Conservation (phyloP, 2,888 invertebrate genomes). For the Microctonus hyperodae region DNA sequence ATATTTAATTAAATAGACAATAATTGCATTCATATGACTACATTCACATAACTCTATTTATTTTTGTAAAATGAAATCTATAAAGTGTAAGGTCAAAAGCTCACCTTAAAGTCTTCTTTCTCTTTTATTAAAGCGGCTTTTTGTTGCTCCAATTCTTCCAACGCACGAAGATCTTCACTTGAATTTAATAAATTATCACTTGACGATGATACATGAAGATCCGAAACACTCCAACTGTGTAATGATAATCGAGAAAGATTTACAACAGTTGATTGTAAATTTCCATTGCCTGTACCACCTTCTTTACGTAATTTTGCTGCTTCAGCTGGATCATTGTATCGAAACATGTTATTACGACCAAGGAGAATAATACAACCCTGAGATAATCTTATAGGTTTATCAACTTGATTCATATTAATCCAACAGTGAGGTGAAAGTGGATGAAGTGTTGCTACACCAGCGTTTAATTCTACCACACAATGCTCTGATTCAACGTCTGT, state of each 20-base stretch:
- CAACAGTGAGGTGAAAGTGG: slow-evolving; percentile 77
- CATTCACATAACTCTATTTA: slow-evolving; percentile 4
- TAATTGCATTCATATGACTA: background rate
- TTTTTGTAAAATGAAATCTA: background rate
- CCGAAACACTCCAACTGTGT: slow-evolving; percentile 82
- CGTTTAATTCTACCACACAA: slow-evolving; percentile 75
- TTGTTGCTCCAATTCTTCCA: slow-evolving; percentile 61
- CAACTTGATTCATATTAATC: slow-evolving; percentile 82
- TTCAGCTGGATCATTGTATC: slow-evolving; percentile 90
- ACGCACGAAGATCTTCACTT: slow-evolving; percentile 59
- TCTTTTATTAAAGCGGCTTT: slow-evolving; percentile 61
- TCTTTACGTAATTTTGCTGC: slow-evolving; percentile 84
- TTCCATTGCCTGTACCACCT: slow-evolving; percentile 70
- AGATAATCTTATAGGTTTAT: slow-evolving; percentile 79
- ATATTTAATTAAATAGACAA: background rate
- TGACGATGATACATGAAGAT: slow-evolving; percentile 71
- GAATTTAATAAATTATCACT: slow-evolving; percentile 60
- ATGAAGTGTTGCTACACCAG: slow-evolving; percentile 77
- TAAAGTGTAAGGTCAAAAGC: background rate
- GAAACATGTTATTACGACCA: slow-evolving; percentile 82
- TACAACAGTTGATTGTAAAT: slow-evolving; percentile 63
- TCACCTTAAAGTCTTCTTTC: slow-evolving; percentile 62
- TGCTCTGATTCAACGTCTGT: slow-evolving; percentile 81
- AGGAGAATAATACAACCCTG: slow-evolving; percentile 82
- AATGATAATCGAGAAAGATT: slow-evolving; percentile 84